Evolutionary conservation across 2,888 invertebrate genomes (phyloP), one percentile per base, ranked within the genome.

Genomic region (Pheosia tremula): DNA sequence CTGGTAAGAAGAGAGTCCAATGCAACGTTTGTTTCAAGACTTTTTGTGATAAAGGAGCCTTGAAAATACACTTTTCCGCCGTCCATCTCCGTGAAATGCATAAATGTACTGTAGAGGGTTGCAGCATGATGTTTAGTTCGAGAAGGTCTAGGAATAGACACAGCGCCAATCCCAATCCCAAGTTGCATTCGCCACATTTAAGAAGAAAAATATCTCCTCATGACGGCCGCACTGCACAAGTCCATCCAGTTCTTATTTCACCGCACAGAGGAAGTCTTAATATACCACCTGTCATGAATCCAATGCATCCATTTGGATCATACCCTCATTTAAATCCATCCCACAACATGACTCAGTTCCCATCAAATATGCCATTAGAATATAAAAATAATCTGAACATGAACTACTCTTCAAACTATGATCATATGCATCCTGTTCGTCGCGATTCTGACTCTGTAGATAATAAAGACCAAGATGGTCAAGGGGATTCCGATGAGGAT

Each of bases 71-170:
- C 88, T 99, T 99, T 85, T 99, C 99, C 58, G 99, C 99, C 0
- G 99, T 99, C 9, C 99, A 99, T 86, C 92, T 99, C 65, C 96
- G 99, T 52, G 99, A 99, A 94, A 99, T 99, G 99, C 99, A 99
- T 90, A 98, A 98, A 90, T 99, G 99, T 86, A 99, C 99, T 0
- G 99, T 99, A 0, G 98, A 98, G 85, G 99, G 99, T 0, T 99
- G 99, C 91, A 99, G 98, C 86, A 99, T 99, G 98, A 99, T 99
- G 98, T 99, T 99, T 85, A 99, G 99, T 87, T 99, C 99, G 10
- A 95, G 99, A 71, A 95, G 99, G 72, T 98, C 98, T 39, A 95
- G 99, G 59, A 99, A 99, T 83, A 95, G 99, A 3, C 99, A 99
- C 89, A 98, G 98, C 87, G 99, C 99, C 9, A 99, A 99, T 89